Conservation (phyloP, 1,140 invertebrate species). For the Musca domestica region DNA sequence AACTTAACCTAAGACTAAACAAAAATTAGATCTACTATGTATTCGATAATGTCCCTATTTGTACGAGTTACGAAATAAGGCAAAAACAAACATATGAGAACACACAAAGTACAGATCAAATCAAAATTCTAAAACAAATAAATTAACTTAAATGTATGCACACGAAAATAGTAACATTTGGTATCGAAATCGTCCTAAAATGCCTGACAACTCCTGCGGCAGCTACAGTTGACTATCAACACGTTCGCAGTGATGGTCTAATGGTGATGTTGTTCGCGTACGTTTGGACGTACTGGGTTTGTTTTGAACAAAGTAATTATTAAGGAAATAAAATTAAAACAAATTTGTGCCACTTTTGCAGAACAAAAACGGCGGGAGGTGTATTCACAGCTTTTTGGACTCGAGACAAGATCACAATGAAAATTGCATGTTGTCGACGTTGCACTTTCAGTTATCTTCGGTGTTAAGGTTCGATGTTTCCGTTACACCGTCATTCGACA, state of each 20-base stretch:
- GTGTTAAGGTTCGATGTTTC: constrained; percentile 49
- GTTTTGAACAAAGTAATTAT: constrained; percentile 4
- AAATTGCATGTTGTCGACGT: no score
- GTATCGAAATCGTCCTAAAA: constrained; percentile 30
- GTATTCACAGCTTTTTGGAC: constrained; percentile 20
- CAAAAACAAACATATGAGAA: background rate
- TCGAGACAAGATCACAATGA: constrained; percentile 30
- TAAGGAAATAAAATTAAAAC: background rate
- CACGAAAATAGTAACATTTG: constrained; percentile 23
- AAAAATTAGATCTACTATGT: background rate
- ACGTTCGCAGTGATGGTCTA: no score
- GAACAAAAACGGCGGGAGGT: constrained; percentile 7
- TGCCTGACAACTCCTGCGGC: no score
- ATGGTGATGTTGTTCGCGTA: no score
- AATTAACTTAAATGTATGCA: constrained; percentile 18
- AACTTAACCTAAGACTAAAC: constrained; percentile 6
- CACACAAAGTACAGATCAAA: background rate
- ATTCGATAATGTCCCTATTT: no score
- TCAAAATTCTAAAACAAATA: constrained; percentile 8
- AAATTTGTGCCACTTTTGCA: background rate
- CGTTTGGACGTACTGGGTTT: background rate
- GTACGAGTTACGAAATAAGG: no score
- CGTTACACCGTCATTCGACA: constrained; percentile 34
- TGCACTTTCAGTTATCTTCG: constrained; percentile 32
- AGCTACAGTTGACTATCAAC: constrained; percentile 9